phyloP scores from a whole-genome alignment of 2,113 vertebrate genomes.

The Arothron firmamentum region DNA sequence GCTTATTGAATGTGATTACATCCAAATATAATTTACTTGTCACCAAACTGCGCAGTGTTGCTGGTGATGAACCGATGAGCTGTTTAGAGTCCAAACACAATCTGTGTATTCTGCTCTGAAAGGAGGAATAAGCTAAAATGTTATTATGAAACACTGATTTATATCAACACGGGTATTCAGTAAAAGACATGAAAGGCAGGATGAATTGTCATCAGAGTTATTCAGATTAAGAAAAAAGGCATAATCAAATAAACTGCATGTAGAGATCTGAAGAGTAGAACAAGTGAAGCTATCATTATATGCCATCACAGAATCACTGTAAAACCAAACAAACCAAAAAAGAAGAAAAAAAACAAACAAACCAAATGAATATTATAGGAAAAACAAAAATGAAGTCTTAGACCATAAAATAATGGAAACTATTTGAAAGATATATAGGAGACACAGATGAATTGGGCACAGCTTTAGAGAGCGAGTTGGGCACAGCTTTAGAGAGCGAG shows the following conservation, averaged over 20 bases:
- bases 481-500: conserved; percentile 26
- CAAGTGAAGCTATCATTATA: conserved; percentile 22
- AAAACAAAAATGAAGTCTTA: background rate
- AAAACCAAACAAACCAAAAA: conserved; percentile 6
- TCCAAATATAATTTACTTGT: too few relatives aligned
- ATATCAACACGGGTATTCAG: too few relatives aligned
- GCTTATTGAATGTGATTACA: too few relatives aligned
- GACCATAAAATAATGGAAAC: background rate
- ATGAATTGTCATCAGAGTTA: conserved; percentile 1
- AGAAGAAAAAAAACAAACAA: too few relatives aligned
- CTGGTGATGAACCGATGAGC: too few relatives aligned
- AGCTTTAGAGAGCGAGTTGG: conserved; percentile 28
- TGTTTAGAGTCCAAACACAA: too few relatives aligned
- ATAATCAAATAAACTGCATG: too few relatives aligned
- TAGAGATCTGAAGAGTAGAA: conserved; percentile 13
- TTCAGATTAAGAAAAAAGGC: conserved; percentile 21
- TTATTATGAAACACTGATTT: too few relatives aligned
- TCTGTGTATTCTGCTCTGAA: too few relatives aligned
- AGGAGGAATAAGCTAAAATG: too few relatives aligned
- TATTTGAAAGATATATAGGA: background rate
- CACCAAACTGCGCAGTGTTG: too few relatives aligned
- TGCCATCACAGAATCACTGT: conserved; percentile 3
- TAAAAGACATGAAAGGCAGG: too few relatives aligned
- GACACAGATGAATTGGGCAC: conserved; percentile 31
- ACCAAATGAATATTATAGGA: background rate